Base-by-base conservation (phyloP, 2,113 vertebrate species). In the Hippolais icterina region DNA sequence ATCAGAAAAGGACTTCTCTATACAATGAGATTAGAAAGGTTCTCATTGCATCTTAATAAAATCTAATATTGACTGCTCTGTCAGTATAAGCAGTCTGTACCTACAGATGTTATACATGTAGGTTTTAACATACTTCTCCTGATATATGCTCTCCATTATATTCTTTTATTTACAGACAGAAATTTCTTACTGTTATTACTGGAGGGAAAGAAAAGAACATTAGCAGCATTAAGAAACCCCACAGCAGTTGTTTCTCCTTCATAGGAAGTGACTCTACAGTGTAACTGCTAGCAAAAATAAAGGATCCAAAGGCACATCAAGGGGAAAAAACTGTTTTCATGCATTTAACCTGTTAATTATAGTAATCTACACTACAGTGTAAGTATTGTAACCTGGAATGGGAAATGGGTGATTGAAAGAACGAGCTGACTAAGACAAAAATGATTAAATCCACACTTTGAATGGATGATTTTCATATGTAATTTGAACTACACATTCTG, bases 331-430 rank as follows among this genome's bases (percentile, higher is more conserved):
- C 83, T 93, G 75, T 86, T 97, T 96, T 97, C 96, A 94, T 93
- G 65, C 87, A 69, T 96, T 97, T 97, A 96, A 95, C 94, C 96
- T 95, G 84, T 92, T 97, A 96, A 93, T 97, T 97, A 92, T 63
- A 95, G 78, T 94, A 96, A 96, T 88, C 94, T 86, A 90, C 75
- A 91, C 93, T 89, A 88, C 87, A 96, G 78, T 91, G 87, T 83
- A 91, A 84, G 95, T 83, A 92, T 96, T 96, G 88, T 92, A 95
- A 95, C 87, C 89, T 97, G 94, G 76, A 93, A 82, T 94, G 83
- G 95, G 83, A 96, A 97, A 90, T 10, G 76, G 49, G 93, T 96
- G 88, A 96, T 93, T 95, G 89, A 96, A 96, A 88, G 91, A 97
- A 59, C 92, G 94, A 89, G 57, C 95, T 92, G 89, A 96, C 91